Evolutionary conservation across 2,888 invertebrate genomes (phyloP).

Genomic region (Megaustenia siamemsis): DNA sequence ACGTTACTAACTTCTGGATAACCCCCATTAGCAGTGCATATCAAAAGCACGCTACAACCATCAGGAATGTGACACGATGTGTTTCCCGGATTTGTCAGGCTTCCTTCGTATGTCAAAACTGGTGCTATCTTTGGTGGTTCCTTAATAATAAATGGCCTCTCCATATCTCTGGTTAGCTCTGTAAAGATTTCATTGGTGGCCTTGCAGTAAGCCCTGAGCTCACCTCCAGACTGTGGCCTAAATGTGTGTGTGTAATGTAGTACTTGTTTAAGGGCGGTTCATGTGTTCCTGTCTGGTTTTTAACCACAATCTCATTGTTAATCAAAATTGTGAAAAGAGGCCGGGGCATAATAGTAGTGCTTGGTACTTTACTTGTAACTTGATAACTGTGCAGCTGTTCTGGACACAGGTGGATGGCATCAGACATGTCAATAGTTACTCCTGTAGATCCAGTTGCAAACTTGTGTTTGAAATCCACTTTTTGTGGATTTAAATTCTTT

Average conservation of each 20-base stretch:
- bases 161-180: background rate
- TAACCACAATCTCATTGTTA: background rate
- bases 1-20: conserved; percentile 1
- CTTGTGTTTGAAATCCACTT: background rate
- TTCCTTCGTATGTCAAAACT: background rate
- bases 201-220: background rate
- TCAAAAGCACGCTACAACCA: background rate
- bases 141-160: background rate
- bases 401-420: background rate
- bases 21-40: background rate
- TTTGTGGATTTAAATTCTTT: background rate
- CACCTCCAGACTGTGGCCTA: background rate
- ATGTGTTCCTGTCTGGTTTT: background rate
- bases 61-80: background rate
- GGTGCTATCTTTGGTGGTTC: conserved; percentile 6
- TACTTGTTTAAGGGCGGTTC: background rate
- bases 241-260: background rate
- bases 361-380: background rate
- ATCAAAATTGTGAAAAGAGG: conserved; percentile 12
- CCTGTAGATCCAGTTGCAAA: background rate
- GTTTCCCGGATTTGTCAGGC: background rate
- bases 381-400: background rate
- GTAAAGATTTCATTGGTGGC: conserved; percentile 6
- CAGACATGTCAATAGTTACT: background rate
- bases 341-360: background rate